A percentile compares a stretch with the other conserved stretches of the same genome.
Evolutionary conservation across 2,888 invertebrate genomes (phyloP).

Genomic region (Vandiemenella viatica): DNA sequence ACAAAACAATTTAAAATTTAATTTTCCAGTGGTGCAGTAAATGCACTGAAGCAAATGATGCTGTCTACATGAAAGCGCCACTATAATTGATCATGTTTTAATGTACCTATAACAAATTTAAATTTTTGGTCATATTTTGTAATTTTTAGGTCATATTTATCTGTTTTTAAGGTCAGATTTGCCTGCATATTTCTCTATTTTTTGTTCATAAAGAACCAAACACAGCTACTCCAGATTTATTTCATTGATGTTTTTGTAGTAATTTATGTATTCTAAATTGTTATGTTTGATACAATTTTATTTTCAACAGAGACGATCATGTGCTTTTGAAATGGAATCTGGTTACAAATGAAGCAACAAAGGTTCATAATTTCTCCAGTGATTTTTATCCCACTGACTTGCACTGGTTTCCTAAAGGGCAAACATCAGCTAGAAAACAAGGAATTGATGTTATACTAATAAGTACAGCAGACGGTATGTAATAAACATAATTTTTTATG

Average conservation of each 20-base stretch:
- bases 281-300: background rate
- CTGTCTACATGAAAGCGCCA: no score
- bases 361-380: constrained; percentile 60
- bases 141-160: no score
- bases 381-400: constrained; percentile 81
- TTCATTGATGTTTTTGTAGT: background rate
- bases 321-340: constrained; percentile 79
- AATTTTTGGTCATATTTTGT: no score
- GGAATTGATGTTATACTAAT: constrained; percentile 69
- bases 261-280: background rate
- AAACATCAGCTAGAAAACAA: constrained; percentile 26
- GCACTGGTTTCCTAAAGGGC: constrained; percentile 65
- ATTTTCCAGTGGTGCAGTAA: no score
- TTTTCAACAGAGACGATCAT: constrained; percentile 71
- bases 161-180: no score
- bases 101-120: no score
- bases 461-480: constrained; percentile 73
- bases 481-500: constrained; percentile 4
- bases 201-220: background rate
- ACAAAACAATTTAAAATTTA: no score
- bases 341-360: constrained; percentile 57
- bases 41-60: no score
- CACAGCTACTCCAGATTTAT: background rate
- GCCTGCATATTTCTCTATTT: no score
- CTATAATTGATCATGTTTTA: no score